phyloP scores from a whole-genome alignment of 2,888 invertebrate genomes.

The Branchipolynoe longqiensis region DNA sequence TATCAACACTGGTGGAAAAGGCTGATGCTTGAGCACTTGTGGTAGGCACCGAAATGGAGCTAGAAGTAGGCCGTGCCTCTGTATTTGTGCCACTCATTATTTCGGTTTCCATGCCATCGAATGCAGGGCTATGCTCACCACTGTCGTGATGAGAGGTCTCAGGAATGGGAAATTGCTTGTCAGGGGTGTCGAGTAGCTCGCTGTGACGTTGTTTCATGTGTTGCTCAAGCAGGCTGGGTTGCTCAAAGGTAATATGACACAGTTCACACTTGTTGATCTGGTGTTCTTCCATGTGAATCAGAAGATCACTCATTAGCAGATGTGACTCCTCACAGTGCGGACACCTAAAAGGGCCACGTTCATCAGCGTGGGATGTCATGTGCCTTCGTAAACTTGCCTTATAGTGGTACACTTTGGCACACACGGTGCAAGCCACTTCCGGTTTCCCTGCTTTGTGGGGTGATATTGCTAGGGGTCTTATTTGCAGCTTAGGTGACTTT shows the following conservation, averaged over 20 bases:
- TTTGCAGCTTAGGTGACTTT: neutral
- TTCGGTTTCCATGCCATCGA: too few relatives aligned
- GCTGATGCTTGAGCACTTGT: neutral
- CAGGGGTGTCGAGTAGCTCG: neutral
- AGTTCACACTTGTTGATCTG: neutral
- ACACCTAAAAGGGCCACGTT: neutral
- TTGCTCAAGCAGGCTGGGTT: neutral
- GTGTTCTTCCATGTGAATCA: neutral
- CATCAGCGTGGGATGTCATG: neutral
- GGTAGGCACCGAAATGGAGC: neutral
- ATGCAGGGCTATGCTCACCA: too few relatives aligned
- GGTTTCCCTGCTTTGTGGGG: neutral
- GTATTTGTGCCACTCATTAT: too few relatives aligned
- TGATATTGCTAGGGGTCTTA: neutral
- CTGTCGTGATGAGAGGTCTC: too few relatives aligned
- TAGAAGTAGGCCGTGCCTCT: too few relatives aligned
- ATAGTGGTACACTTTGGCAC: slow-evolving; percentile 8
- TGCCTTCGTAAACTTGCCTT: neutral
- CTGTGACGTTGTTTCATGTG: neutral
- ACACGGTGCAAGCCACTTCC: slow-evolving; percentile 4
- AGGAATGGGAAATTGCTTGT: too few relatives aligned
- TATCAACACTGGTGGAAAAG: neutral
- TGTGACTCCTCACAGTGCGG: neutral
- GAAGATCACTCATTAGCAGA: neutral
- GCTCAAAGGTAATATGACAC: neutral